Base-by-base conservation (phyloP, 1,140 invertebrate species). In the Hyles vespertilio region DNA sequence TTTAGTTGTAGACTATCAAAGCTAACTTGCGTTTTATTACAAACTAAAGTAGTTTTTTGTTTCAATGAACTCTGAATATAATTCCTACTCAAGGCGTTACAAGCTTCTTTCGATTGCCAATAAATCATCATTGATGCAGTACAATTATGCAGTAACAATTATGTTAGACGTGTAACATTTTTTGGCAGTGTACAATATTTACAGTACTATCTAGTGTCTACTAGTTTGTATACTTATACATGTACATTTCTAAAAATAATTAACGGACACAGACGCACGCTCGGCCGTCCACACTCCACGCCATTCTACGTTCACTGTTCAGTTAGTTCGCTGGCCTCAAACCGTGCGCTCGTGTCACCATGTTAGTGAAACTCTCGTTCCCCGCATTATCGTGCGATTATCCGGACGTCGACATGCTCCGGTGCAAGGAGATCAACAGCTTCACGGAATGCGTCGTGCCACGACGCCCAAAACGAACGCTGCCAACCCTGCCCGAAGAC, bases 401-500 rank as follows among this genome's bases (percentile, higher is more conserved):
- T 44, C 70, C 72, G 3, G 83, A 86, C 63, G 82, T 82, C 0
- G 81, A 85, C 59, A 84, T 84, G 79, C 56, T 86, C 40, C 66
- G 77, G 60, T 67, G 71, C 45, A 86, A 82, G 56, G 81, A 86
- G 11, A 47, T 70, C 3, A 77, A 77, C 43, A 72, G 63, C 58
- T 81, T 78, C 45, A 82, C 75, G 10, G 81, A 88, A 64, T 86
- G 78, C 59, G 72, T 83, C 0, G 55, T 81, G 33, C 81, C 84
- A 22, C 62, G 78, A 9, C 66, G 81, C 5, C 70, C 76, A 3
- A 83, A 81, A 55, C 58, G 79, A 44, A 72, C 62, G 32, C 59
- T 88, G 9, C 76, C 85, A 33, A 75, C 85, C 7, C 52, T 88
- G n/a, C 82, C 77, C 0, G 85, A 88, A 61, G 85, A 88, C 58